Evolutionary conservation across 2,113 vertebrate species (phyloP).

Genomic region (Ariopsis seemanni): DNA sequence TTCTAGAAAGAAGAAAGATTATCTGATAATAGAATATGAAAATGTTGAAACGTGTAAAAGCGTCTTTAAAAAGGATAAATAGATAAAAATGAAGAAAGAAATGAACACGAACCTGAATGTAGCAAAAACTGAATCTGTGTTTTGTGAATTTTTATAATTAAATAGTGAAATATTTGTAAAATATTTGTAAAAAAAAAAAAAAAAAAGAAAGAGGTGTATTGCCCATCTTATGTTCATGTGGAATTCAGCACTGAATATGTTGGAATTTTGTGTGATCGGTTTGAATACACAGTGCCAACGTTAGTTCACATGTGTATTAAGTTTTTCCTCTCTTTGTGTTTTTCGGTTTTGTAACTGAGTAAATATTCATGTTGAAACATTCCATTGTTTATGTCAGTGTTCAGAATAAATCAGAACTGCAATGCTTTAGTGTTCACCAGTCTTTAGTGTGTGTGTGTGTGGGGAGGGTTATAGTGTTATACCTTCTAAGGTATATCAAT

Average conservation of each 20-base stretch:
- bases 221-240: not conserved
- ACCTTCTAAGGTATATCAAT: not conserved
- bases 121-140: not conserved
- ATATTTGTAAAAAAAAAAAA: not conserved
- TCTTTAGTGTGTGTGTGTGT: not conserved
- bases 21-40: not conserved
- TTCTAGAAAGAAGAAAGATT: not conserved
- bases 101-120: not conserved
- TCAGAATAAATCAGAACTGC: conserved; percentile 15
- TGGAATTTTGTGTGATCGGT: not conserved
- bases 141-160: not conserved
- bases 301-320: not conserved
- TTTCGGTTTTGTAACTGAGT: not conserved
- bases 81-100: no score
- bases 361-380: not conserved
- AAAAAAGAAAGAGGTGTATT: not conserved
- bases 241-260: not conserved
- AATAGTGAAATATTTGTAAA: not conserved
- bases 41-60: not conserved
- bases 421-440: not conserved
- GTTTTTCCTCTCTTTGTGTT: not conserved
- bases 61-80: not conserved
- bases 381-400: conserved; percentile 1
- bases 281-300: not conserved
- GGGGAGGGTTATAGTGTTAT: no score